Evolutionary conservation across 2,113 vertebrate genomes (phyloP), one percentile per base, ranked within the genome.

Genomic region (Rhinoptilus africanus): DNA sequence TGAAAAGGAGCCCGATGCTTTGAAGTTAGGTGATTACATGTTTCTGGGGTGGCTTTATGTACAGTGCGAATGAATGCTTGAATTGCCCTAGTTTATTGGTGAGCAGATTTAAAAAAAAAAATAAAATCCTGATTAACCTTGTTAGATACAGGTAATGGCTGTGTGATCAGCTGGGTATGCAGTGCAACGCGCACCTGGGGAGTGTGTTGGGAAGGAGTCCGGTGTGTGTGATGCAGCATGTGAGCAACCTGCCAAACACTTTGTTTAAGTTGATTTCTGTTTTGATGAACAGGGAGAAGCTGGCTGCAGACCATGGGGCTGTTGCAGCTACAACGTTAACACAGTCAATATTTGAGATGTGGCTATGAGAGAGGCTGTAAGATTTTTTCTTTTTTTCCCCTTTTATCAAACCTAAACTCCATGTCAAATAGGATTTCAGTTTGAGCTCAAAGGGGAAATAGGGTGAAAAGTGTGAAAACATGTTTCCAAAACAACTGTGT

Each of bases 141-240:
- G 53, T 77, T 67, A 84, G 78, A 59, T 43, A 18, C 12, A 67
- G 47, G 50, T 83, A 74, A 80, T 20, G 19, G 24, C 71, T 90
- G 34, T 69, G 53, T 53, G 32, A 63, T 66, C 53, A 32, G 14
- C 50, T 77, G 54, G 30, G 28, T 60, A 11, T 4, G 12, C 17
- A 51, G 7, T 20, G 26, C 37, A 47, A 2, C 0, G 35, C 1
- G 0, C 39, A 83, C 37, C n/a, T 88, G 48, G 9, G 20, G 35
- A 47, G 28, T 17, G 27, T 37, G 15, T 75, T 0, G 1, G 24
- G 14, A 73, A 11, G 67, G 77, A n/a, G 57, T 7, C 45, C 9
- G 14, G 15, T 3, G 23, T 45, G 67, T 3, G 21, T 45, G 67
- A 35, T 63, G 72, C 56, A 81, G 22, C 20, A 14, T 0, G 0